Evolutionary conservation across 2,888 invertebrate genomes (phyloP), one percentile per base, ranked within the genome.

Genomic region (Prosapia bicincta): DNA sequence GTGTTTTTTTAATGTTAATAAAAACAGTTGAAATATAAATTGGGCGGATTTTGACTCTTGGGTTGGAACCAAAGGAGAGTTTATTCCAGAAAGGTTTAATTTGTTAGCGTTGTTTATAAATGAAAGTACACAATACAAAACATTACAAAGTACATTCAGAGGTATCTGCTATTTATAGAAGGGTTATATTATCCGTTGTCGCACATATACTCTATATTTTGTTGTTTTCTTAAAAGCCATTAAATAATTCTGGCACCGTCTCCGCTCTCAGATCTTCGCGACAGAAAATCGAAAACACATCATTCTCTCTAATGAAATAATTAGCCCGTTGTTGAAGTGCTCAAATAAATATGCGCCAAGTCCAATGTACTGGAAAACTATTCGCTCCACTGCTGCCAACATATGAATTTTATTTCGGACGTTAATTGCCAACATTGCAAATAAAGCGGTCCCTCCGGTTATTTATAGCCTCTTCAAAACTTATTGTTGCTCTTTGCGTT

Each of bases 371-470:
- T 54, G 54, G 54, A 54, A 54, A 54, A 54, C 54, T 54, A 54
- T 54, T 54, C 54, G 54, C 10, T 54, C 54, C 54, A 54, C 54
- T 54, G 73, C 25, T 73, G 73, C 73, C 74, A 69, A 74, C 74
- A 69, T 74, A 74, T 74, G 74, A 74, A 74, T 74, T 74, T 74
- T 69, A 26, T 68, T 54, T 54, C 26, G 13, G 74, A 74, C 69
- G 43, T 38, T 69, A 54, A 69, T 67, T 74, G 74, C 74, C 74
- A 74, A 69, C 74, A 15, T 74, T 43, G 69, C 74, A 72, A 72
- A 72, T 72, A 74, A 68, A 69, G 54, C 74, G 68, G 74, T 54
- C 54, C n/a, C 20, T 9, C 54, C 20, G 3, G 54, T 54, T 54
- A 20, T 54, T 54, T 54, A 54, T 54, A 54, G 20, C 10, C 1